Percentiles rank a stretch among this genome's conserved stretches.
Evolutionary conservation across 2,888 invertebrate genomes (phyloP).

Genomic region (Luperina testacea): DNA sequence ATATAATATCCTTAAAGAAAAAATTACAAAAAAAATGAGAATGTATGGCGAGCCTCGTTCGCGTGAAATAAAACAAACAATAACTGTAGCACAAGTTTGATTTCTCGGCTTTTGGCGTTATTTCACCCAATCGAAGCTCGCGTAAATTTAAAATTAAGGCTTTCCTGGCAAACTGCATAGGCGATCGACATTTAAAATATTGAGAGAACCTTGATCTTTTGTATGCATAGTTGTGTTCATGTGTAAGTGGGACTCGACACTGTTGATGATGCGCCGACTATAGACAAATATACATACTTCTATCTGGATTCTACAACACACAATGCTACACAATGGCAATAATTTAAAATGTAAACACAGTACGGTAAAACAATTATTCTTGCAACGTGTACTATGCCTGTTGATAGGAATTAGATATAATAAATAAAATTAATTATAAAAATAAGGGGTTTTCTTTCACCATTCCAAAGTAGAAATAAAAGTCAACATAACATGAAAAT

Average conservation of each 20-base stretch:
- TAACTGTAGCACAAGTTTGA: conserved; percentile 72
- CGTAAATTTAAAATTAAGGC: conserved; percentile 82
- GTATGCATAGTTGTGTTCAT: conserved; percentile 73
- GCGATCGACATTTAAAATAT: conserved; percentile 71
- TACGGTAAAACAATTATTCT: conserved; percentile 85
- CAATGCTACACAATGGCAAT: conserved; percentile 71
- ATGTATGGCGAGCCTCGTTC: conserved; percentile 82
- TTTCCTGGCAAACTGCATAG: conserved; percentile 84
- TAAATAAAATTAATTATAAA: conserved; percentile 89
- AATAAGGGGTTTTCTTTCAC: conserved; percentile 71
- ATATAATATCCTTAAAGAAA: conserved; percentile 80
- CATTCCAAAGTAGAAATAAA: conserved; percentile 54
- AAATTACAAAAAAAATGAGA: conserved; percentile 74
- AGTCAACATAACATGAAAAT: conserved; percentile 56
- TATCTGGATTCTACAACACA: conserved; percentile 57
- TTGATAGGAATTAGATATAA: conserved; percentile 89
- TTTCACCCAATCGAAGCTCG: conserved; percentile 85
- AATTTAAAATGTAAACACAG: conserved; percentile 77
- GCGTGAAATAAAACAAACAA: conserved; percentile 78
- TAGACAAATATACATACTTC: conserved; percentile 48
- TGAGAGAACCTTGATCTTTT: conserved; percentile 71
- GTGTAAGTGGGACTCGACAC: conserved; percentile 65
- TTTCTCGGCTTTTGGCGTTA: conserved; percentile 73
- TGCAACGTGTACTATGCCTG: conserved; percentile 88
- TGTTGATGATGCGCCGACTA: conserved; percentile 69